Percentiles rank a stretch among this genome's conserved stretches.
Evolutionary conservation across 2,113 vertebrate genomes (phyloP).

Genomic region (Pituophis catenifer): DNA sequence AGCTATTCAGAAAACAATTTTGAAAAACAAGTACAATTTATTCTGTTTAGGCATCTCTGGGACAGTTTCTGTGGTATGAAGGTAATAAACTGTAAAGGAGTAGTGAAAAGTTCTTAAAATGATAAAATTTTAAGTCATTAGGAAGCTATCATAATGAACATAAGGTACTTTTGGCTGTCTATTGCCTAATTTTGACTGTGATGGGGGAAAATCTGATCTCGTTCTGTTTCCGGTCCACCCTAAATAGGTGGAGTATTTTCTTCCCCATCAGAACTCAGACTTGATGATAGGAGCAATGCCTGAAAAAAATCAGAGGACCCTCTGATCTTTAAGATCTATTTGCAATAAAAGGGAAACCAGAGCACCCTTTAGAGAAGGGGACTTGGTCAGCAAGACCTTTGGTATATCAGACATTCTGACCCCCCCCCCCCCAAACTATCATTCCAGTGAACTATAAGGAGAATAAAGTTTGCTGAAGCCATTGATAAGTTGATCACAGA

Average conservation of each 20-base stretch:
- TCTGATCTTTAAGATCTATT: neutral
- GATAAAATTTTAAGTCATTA: neutral
- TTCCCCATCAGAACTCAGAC: neutral
- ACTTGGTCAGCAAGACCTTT: neutral
- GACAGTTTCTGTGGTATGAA: neutral
- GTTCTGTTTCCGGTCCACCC: neutral
- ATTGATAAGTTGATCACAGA: neutral
- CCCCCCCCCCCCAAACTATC: neutral
- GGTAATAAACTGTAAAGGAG: neutral
- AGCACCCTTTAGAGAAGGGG: neutral
- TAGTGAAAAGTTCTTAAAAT: constrained; percentile 33
- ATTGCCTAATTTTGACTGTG: neutral
- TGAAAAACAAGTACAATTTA: neutral
- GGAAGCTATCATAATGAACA: neutral
- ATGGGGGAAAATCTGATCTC: neutral
- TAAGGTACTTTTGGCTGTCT: neutral
- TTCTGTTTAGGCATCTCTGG: neutral
- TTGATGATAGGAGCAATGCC: neutral
- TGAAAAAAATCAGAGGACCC: neutral
- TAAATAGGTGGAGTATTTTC: neutral
- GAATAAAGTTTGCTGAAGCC: neutral
- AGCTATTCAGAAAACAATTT: neutral
- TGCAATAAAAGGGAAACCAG: neutral
- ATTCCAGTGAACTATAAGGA: neutral
- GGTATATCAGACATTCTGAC: neutral